Evolutionary conservation across 2,888 invertebrate species (phyloP).

Genomic region (Acleris cristana): DNA sequence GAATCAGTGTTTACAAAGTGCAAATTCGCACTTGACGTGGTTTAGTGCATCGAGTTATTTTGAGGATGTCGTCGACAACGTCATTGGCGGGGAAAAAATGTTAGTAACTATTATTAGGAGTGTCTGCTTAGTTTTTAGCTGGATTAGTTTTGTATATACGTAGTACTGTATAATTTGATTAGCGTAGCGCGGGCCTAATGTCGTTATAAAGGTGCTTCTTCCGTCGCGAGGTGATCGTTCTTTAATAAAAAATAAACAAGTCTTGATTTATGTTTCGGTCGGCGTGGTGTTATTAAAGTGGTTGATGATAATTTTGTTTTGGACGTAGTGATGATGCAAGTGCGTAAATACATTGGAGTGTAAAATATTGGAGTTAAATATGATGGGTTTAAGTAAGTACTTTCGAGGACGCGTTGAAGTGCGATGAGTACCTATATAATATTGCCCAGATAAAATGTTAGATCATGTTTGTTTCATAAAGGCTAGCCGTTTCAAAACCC

Average conservation of each 20-base stretch:
- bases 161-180: conserved; percentile 32
- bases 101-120: conserved; percentile 67
- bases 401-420: background rate
- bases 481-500: too few relatives aligned
- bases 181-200: conserved; percentile 10
- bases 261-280: background rate
- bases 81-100: conserved; percentile 70
- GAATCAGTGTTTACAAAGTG: conserved; percentile 66
- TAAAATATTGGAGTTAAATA: background rate
- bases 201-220: background rate
- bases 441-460: too few relatives aligned
- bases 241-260: conserved; percentile 19
- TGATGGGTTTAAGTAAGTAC: conserved; percentile 28
- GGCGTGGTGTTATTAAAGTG: conserved; percentile 1
- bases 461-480: too few relatives aligned
- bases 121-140: conserved; percentile 19
- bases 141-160: conserved; percentile 17
- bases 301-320: conserved; percentile 9
- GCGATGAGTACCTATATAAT: too few relatives aligned
- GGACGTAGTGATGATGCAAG: conserved; percentile 7
- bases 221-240: background rate
- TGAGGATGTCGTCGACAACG: conserved; percentile 74
- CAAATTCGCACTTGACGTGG: conserved; percentile 64
- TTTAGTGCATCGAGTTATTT: conserved; percentile 62
- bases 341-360: conserved; percentile 6